Conservation (phyloP, 2,113 vertebrate genomes). For the Eclectus roratus region DNA sequence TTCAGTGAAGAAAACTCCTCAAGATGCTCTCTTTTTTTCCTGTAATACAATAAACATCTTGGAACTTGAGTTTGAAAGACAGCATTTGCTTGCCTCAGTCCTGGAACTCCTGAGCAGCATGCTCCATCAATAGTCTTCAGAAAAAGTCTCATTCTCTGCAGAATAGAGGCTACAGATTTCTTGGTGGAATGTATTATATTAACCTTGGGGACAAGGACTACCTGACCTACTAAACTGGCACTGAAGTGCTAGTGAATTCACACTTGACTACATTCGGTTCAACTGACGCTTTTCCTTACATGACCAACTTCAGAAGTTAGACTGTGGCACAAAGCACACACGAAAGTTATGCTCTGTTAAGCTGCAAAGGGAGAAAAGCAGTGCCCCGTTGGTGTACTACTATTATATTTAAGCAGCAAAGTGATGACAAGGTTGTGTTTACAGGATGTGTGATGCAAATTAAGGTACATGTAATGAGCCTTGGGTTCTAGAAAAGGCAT, state of each 20-base stretch:
- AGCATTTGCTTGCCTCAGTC: not conserved
- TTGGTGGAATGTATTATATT: not conserved
- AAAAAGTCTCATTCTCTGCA: not conserved
- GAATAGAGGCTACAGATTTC: not conserved
- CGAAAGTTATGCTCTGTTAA: not conserved
- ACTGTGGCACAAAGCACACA: not conserved
- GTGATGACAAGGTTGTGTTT: not conserved
- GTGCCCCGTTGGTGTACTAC: not conserved
- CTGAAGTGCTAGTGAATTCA: not conserved
- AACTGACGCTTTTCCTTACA: rapidly evolving
- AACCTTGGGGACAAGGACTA: not conserved
- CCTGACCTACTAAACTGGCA: not conserved
- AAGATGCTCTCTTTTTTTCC: not conserved
- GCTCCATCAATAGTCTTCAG: not conserved
- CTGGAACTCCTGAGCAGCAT: not conserved
- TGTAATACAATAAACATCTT: not conserved
- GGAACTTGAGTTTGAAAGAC: not conserved
- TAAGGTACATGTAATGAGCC: not conserved
- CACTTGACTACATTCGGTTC: not conserved
- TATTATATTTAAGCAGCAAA: not conserved
- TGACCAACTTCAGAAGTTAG: not conserved
- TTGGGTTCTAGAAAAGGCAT: not conserved
- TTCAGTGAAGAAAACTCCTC: not conserved
- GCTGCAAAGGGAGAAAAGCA: not conserved
- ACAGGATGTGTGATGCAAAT: not conserved